phyloP scores from a whole-genome alignment of 2,113 vertebrate genomes.

The Odontophorus gujanensis region DNA sequence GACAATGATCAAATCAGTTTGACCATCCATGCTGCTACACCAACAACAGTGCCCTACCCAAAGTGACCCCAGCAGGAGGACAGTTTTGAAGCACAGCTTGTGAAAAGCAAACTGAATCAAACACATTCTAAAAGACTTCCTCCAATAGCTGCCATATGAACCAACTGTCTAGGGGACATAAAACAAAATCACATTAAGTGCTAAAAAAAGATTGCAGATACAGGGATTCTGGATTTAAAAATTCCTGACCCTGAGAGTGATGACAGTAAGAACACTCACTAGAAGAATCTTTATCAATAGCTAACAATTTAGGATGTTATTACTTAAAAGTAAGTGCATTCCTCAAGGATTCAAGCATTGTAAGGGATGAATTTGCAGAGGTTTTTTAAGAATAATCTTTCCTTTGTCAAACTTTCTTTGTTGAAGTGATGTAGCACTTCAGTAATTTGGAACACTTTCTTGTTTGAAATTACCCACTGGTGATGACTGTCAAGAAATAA shows the following conservation, averaged over 20 bases:
- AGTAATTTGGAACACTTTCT: neutral
- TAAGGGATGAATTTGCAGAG: neutral
- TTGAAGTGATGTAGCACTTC: neutral
- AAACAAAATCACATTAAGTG: neutral
- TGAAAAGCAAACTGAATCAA: neutral
- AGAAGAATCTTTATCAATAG: neutral
- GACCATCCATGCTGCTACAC: neutral
- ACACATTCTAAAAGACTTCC: neutral
- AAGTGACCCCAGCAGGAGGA: neutral
- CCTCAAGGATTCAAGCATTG: neutral
- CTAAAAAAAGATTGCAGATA: neutral
- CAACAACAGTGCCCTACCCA: neutral
- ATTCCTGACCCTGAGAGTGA: neutral
- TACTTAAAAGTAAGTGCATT: neutral
- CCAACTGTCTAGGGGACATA: neutral
- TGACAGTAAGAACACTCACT: neutral
- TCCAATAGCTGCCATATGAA: neutral
- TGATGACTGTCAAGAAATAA: conserved; percentile 9
- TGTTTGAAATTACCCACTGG: conserved; percentile 47
- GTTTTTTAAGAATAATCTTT: neutral
- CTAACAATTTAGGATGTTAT: neutral
- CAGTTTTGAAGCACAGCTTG: neutral
- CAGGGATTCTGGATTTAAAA: neutral
- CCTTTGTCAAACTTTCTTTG: conserved; percentile 12
- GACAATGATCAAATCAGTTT: neutral